A percentile compares a stretch with the other conserved stretches of the same genome.
Evolutionary conservation across 2,113 vertebrate genomes (phyloP).

Genomic region (Aix galericulata): DNA sequence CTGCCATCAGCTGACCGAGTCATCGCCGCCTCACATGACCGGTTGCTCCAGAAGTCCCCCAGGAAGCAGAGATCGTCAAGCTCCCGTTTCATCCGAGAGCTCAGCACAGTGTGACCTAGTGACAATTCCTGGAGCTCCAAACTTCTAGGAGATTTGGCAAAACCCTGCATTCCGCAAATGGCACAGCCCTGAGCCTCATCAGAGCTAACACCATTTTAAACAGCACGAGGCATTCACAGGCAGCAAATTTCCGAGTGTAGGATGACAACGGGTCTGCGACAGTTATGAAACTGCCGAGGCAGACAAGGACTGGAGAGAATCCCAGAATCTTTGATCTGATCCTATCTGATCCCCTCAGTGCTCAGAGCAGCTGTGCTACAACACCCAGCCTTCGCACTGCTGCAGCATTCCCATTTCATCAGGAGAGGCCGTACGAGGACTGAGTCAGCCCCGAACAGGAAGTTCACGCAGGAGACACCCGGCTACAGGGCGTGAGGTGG

Average conservation of each 20-base stretch:
- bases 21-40: neutral
- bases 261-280: neutral
- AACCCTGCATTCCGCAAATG: neutral
- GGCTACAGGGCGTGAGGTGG: fast-evolving
- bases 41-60: neutral
- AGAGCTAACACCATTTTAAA: neutral
- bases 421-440: neutral
- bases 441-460: neutral
- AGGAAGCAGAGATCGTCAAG: neutral
- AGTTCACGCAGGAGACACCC: neutral
- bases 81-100: neutral
- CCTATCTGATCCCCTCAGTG: neutral
- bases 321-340: neutral
- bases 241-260: neutral
- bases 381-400: fast-evolving
- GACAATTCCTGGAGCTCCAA: neutral
- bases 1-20: neutral
- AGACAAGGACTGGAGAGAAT: neutral
- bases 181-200: neutral
- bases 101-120: neutral
- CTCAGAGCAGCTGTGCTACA: fast-evolving
- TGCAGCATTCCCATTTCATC: fast-evolving
- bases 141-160: neutral
- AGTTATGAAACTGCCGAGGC: neutral
- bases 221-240: neutral